Conservation (phyloP, 2,797 vertebrate genomes). For the Urophycis tenuis region DNA sequence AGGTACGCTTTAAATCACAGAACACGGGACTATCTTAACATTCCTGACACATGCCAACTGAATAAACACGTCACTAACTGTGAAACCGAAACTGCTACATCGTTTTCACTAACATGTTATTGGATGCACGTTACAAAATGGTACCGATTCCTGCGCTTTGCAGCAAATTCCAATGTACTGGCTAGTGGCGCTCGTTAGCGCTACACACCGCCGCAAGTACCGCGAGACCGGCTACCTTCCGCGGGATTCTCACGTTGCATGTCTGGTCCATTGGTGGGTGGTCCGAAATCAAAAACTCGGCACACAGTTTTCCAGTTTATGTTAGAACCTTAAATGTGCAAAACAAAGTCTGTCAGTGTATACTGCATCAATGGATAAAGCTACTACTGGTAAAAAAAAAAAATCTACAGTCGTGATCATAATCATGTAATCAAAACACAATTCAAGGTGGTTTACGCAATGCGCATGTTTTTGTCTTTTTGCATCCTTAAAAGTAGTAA, state of each 20-base stretch:
- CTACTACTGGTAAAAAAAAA: neutral
- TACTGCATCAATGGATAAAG: neutral
- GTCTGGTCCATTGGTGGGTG: neutral
- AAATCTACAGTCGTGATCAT: neutral
- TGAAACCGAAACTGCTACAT: constrained; percentile 43
- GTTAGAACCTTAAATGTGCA: neutral
- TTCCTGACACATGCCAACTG: constrained; percentile 30
- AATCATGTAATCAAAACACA: neutral
- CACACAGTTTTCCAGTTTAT: neutral
- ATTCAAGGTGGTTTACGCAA: neutral
- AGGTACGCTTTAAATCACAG: constrained; percentile 57
- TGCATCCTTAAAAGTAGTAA: neutral
- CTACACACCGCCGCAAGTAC: neutral
- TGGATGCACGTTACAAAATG: constrained; percentile 7
- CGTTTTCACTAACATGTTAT: constrained; percentile 17
- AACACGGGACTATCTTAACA: constrained; percentile 37
- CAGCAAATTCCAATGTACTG: constrained; percentile 41
- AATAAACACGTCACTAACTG: constrained; percentile 30
- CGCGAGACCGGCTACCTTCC: neutral
- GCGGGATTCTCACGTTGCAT: neutral
- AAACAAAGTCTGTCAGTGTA: neutral
- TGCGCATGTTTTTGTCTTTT: neutral
- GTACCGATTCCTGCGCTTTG: constrained; percentile 42
- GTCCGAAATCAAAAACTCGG: neutral
- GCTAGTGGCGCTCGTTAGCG: neutral